Base-by-base conservation (phyloP, 1,140 invertebrate genomes). In the Cherax destructor region DNA sequence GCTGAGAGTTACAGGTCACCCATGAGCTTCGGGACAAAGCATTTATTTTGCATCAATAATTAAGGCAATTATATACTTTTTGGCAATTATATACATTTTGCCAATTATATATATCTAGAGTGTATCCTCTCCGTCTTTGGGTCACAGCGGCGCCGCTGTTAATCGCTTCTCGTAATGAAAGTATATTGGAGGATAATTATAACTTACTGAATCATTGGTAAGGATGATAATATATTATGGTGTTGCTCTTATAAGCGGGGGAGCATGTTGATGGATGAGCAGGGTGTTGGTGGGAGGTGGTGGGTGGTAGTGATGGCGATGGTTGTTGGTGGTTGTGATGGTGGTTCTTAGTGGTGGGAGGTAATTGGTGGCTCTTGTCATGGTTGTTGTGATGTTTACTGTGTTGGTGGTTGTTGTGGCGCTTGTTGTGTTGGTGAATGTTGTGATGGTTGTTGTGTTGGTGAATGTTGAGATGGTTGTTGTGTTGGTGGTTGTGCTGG, bases 121-220 rank as follows among this genome's bases (percentile, higher is more conserved):
- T 24, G 41, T 49, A 61, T 86, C 24, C 72, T 77, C 30, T 50
- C 30, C 24, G 47, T 24, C 47, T 41, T 61, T 61, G 61, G 21
- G 61, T 78, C 79, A 18, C 21, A 21, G 10, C 76, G 74, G 21
- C 18, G 49, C 30, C 69, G 30, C 49, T 86, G n/a, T 65, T 87
- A 59, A 77, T 87, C 56, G 50, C n/a, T 16, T 30, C 56, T 56
- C 30, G 7, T 87, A 78, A 87, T 87, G 30, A 79, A 24, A 21
- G 74, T 59, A 59, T 78, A 41, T 59, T 83, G 74, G 49, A 4
- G 52, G 76, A 77, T 87, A 87, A 87, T 87, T 79, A 78, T 87
- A 87, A 61, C 65, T 86, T 86, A 76, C 50, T 76, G 72, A 76
- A 76, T 52, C 61, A 52, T 86, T 76, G 81, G 59, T 69, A 83